These are phyloP conservation scores for crab-eating macaque (Macaca fascicularis) DNA, from an alignment of 2,113 vertebrate genomes.

Conservation along the genomic window DNA sequence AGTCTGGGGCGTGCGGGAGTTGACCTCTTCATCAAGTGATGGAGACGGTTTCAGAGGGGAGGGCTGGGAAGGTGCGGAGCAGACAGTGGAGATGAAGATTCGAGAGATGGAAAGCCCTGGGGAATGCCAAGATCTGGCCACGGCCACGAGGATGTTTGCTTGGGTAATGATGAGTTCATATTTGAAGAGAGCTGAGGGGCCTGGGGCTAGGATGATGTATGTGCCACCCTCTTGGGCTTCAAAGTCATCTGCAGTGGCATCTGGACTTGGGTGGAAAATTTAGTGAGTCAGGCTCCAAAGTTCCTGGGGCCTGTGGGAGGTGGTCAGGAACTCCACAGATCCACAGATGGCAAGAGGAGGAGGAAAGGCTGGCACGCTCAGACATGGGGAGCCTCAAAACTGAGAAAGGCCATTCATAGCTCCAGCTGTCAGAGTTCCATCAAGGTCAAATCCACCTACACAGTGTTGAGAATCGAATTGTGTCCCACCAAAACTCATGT, in stretches of 20 bases:
- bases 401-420: background rate
- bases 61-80: fast-evolving
- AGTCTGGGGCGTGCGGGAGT: fast-evolving
- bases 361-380: fast-evolving
- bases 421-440: fast-evolving
- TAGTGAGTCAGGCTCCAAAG: no score
- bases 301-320: fast-evolving
- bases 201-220: fast-evolving
- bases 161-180: fast-evolving
- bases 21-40: background rate
- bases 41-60: background rate
- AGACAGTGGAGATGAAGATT: background rate
- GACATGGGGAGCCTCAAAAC: background rate
- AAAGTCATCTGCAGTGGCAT: fast-evolving
- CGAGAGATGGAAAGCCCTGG: background rate
- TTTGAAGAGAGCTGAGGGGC: background rate
- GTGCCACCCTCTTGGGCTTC: fast-evolving
- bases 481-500: background rate
- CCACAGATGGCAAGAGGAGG: fast-evolving
- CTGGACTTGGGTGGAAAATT: background rate
- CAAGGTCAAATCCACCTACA: background rate
- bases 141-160: fast-evolving
- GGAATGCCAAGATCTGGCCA: fast-evolving
- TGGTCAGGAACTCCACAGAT: background rate
- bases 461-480: fast-evolving